Conservation (phyloP, 2,888 invertebrate genomes). For the Brenthis hecate region DNA sequence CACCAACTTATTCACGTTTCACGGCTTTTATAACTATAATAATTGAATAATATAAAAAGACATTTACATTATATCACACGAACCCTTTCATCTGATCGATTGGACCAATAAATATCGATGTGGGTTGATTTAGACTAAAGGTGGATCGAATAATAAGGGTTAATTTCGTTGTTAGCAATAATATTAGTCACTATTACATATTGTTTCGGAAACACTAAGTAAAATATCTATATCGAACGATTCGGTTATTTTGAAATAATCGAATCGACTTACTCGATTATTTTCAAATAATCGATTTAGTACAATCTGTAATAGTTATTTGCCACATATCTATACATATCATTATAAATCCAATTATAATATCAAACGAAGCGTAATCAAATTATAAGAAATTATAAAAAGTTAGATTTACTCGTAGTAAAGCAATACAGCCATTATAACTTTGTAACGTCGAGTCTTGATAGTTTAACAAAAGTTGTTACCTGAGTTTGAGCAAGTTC, state of each 20-base stretch:
- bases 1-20: constrained; percentile 6
- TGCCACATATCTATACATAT: background rate
- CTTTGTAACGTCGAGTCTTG: too few relatives aligned
- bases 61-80: constrained; percentile 78
- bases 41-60: constrained; percentile 43
- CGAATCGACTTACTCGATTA: background rate
- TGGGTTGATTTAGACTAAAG: constrained; percentile 36
- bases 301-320: constrained; percentile 1
- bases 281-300: background rate
- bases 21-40: constrained; percentile 7
- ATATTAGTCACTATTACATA: background rate
- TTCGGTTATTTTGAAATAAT: background rate
- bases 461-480: too few relatives aligned
- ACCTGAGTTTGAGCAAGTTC: too few relatives aligned
- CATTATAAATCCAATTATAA: too few relatives aligned
- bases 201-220: background rate
- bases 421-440: too few relatives aligned
- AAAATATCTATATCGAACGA: background rate
- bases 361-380: too few relatives aligned
- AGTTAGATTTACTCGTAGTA: background rate
- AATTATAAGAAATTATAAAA: background rate
- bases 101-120: constrained; percentile 40
- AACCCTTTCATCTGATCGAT: constrained; percentile 55
- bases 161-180: background rate
- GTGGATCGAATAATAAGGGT: constrained; percentile 36